Conservation (phyloP, 2,888 invertebrate species). For the Brachypterus glaber region DNA sequence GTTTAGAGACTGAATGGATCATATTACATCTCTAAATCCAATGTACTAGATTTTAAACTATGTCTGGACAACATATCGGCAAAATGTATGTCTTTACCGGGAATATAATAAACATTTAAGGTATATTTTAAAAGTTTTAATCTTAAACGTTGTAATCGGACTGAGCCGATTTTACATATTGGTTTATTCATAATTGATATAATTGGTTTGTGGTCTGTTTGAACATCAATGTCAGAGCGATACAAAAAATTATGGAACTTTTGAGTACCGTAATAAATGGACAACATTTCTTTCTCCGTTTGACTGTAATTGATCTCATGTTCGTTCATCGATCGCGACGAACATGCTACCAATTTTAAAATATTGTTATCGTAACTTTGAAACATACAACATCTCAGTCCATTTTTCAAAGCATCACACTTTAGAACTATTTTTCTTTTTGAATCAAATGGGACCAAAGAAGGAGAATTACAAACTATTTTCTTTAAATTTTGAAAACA, state of each 20-base stretch:
- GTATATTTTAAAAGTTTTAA: conserved; percentile 19
- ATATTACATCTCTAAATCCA: conserved; percentile 19
- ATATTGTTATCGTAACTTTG: conserved; percentile 14
- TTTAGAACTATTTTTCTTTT: conserved; percentile 16
- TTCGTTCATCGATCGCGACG: conserved; percentile 15
- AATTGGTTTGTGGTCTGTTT: conserved; percentile 20
- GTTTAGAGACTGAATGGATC: conserved; percentile 18
- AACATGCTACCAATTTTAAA: conserved; percentile 15
- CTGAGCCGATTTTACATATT: conserved; percentile 18
- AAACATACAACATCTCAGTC: conserved; percentile 19
- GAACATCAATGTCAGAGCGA: conserved; percentile 14
- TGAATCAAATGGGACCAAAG: conserved; percentile 17
- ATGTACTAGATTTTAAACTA: conserved; percentile 11
- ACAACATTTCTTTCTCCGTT: conserved; percentile 19
- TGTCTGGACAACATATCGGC: conserved; percentile 19
- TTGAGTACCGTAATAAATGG: conserved; percentile 17
- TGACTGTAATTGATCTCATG: conserved; percentile 14
- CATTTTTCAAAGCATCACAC: conserved; percentile 19
- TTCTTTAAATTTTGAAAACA: conserved; percentile 17
- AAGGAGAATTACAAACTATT: conserved; percentile 16
- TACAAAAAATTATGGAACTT: conserved; percentile 21
- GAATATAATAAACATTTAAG: conserved; percentile 18
- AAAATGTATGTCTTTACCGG: conserved; percentile 20
- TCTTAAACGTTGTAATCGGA: conserved; percentile 17
- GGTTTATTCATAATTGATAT: conserved; percentile 20